A percentile compares a stretch with the other conserved stretches of the same genome.
Evolutionary conservation across 2,797 vertebrate species (phyloP).

Genomic region (Rhinogobio ventralis): DNA sequence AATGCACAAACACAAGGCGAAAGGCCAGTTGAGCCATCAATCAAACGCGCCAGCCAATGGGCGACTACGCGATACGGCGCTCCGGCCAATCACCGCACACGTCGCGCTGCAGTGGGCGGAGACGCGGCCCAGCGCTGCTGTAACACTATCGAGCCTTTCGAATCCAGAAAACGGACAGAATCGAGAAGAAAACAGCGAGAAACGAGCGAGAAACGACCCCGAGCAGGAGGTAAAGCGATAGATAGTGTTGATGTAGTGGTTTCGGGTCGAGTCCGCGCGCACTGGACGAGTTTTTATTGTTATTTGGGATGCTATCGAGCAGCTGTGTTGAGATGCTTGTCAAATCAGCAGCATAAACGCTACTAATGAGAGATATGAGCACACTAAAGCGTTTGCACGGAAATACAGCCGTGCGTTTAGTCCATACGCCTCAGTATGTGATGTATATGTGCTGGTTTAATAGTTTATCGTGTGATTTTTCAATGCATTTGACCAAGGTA

Average conservation of each 20-base stretch:
- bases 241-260: rapidly evolving
- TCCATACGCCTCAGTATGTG: rapidly evolving
- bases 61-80: rapidly evolving
- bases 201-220: background rate
- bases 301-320: background rate
- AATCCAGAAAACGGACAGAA: slow-evolving; percentile 67
- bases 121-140: slow-evolving; percentile 55
- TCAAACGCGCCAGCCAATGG: slow-evolving; percentile 9
- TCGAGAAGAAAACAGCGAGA: slow-evolving; percentile 51
- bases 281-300: background rate
- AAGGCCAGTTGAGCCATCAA: background rate
- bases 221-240: slow-evolving; percentile 75
- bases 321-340: slow-evolving; percentile 38
- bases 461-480: background rate
- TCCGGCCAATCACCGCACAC: slow-evolving; percentile 36
- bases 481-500: background rate
- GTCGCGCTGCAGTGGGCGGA: slow-evolving; percentile 63
- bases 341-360: background rate
- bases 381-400: background rate
- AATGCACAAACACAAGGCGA: background rate
- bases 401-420: background rate
- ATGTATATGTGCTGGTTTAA: background rate
- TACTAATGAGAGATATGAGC: background rate
- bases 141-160: slow-evolving; percentile 69
- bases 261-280: background rate